Conservation (phyloP, 2,888 invertebrate genomes). For the Andrena hattorfiana region DNA sequence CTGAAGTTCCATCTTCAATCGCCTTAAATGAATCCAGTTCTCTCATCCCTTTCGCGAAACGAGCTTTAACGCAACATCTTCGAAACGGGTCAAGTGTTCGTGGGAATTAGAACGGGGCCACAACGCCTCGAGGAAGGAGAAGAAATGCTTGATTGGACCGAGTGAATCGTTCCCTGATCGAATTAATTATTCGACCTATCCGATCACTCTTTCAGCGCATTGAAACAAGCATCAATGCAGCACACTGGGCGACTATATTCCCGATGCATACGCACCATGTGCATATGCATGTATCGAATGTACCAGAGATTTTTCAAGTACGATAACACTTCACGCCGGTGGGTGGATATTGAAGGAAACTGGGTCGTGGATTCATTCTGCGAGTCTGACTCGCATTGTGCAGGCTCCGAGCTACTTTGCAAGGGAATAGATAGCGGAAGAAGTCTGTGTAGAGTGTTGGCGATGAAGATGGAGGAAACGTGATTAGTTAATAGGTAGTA, state of each 20-base stretch:
- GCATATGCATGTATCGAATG: background rate
- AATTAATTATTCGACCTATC: background rate
- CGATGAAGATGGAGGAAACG: no score
- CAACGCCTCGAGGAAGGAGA: background rate
- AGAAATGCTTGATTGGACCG: background rate
- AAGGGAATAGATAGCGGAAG: no score
- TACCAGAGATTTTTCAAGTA: constrained; percentile 17
- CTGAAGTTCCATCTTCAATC: background rate
- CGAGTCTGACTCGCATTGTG: background rate
- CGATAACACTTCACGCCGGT: background rate
- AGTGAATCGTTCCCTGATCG: no score
- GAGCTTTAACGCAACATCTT: background rate
- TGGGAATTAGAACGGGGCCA: no score
- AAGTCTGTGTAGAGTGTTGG: no score
- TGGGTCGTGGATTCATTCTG: constrained; percentile 1
- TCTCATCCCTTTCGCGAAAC: background rate
- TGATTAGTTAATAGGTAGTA: no score
- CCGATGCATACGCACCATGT: constrained; percentile 2
- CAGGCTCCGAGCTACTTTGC: no score
- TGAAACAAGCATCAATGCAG: background rate
- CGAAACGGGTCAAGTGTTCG: background rate
- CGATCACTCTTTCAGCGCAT: background rate
- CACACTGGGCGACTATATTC: constrained; percentile 4
- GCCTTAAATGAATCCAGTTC: background rate
- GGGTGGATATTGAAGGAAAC: background rate